Evolutionary conservation across 2,888 invertebrate genomes (phyloP).

Genomic region (Cinara cedri): DNA sequence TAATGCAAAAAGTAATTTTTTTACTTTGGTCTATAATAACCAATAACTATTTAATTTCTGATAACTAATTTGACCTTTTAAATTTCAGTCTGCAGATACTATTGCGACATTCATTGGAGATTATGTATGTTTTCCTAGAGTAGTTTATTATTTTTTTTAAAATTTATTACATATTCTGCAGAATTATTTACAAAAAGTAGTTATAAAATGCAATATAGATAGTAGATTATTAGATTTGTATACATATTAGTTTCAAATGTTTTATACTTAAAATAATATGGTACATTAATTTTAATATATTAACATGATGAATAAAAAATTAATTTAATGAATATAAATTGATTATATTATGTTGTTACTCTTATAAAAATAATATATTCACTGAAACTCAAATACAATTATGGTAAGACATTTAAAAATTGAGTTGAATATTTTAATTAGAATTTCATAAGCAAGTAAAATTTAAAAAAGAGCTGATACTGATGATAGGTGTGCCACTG

Average conservation of each 20-base stretch:
- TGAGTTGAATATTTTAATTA: no score
- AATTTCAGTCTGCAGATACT: slow-evolving; percentile 60
- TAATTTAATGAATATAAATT: no score
- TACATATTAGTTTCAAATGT: slow-evolving; percentile 5
- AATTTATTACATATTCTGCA: slow-evolving; percentile 7
- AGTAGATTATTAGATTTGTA: slow-evolving; percentile 19
- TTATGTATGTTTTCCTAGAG: slow-evolving; percentile 43
- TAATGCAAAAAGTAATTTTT: no score
- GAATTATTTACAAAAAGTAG: not conserved
- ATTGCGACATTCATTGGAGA: slow-evolving; percentile 52
- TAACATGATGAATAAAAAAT: no score
- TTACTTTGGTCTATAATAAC: not conserved
- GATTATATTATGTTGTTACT: no score
- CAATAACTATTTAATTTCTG: slow-evolving; percentile 34
- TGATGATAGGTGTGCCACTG: no score
- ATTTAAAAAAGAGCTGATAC: no score
- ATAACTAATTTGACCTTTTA: slow-evolving; percentile 54
- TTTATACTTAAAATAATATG: not conserved
- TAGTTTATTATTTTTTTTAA: slow-evolving; percentile 3
- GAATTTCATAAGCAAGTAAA: no score
- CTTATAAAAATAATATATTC: no score
- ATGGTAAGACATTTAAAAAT: no score
- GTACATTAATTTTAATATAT: no score
- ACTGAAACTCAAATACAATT: no score
- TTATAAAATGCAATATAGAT: not conserved